phyloP scores from a whole-genome alignment of 30 jellyfish, hydroid and myxozoan genomes.

The Mastigias papua region DNA sequence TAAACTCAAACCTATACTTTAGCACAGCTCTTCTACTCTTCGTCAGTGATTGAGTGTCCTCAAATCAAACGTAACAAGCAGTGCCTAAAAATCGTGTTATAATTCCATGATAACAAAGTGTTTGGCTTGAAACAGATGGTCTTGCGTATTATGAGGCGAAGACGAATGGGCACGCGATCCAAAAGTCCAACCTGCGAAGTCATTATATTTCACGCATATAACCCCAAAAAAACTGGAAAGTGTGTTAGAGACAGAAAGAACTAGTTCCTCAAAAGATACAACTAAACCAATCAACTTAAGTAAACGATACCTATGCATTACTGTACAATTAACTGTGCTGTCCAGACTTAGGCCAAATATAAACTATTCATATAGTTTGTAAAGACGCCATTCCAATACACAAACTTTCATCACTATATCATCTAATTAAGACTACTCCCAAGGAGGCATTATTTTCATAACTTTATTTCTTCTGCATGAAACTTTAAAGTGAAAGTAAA shows the following conservation, averaged over 20 bases:
- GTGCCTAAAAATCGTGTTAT: conserved; percentile 10
- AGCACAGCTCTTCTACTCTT: conserved; percentile 5
- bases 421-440: neutral
- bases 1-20: conserved; percentile 9
- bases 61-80: conserved; percentile 28
- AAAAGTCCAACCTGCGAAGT: neutral
- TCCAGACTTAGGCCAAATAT: neutral
- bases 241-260: no score
- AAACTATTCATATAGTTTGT: neutral
- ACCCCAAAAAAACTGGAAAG: no score
- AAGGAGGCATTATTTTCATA: neutral
- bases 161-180: conserved; percentile 11
- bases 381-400: neutral
- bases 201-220: no score
- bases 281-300: neutral
- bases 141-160: conserved; percentile 19
- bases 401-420: neutral
- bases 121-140: neutral
- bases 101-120: conserved; percentile 4
- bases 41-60: conserved; percentile 30
- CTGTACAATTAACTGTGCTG: neutral
- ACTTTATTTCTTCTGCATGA: no score
- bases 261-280: no score
- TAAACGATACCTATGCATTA: neutral
- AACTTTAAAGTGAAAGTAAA: no score